A percentile compares a stretch with the other conserved stretches of the same genome.
Evolutionary conservation across 2,797 vertebrate species (phyloP).

Genomic region (Lepidocolaptes lacrymiger): DNA sequence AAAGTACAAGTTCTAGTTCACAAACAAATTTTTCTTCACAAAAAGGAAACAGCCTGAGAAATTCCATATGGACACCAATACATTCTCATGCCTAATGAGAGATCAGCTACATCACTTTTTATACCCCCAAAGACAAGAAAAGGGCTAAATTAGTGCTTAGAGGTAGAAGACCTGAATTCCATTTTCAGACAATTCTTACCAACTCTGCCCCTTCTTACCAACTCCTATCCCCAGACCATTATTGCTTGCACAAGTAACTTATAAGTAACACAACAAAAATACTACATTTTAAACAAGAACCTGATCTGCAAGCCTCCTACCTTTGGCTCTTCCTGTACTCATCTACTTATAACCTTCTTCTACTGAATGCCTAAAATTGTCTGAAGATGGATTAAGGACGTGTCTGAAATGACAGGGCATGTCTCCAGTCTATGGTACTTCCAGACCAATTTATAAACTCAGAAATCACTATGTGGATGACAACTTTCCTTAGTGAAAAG

Average conservation of each 20-base stretch:
- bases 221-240: background rate
- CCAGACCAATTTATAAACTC: background rate
- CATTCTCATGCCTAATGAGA: background rate
- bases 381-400: conserved; percentile 15
- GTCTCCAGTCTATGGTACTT: background rate
- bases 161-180: background rate
- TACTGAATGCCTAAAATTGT: conserved; percentile 42
- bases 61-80: background rate
- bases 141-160: background rate
- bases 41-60: background rate
- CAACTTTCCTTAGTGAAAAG: background rate
- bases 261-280: background rate
- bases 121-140: background rate
- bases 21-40: background rate
- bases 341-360: conserved; percentile 59
- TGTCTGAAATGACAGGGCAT: conserved; percentile 30
- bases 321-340: conserved; percentile 19
- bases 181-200: background rate
- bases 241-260: background rate
- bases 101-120: background rate
- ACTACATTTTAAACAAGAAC: background rate
- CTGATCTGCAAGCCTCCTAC: conserved; percentile 6
- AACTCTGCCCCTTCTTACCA: background rate
- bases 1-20: background rate
- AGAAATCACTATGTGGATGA: background rate